Conservation (phyloP, 2,888 invertebrate genomes). For the Sphinx pinastri region DNA sequence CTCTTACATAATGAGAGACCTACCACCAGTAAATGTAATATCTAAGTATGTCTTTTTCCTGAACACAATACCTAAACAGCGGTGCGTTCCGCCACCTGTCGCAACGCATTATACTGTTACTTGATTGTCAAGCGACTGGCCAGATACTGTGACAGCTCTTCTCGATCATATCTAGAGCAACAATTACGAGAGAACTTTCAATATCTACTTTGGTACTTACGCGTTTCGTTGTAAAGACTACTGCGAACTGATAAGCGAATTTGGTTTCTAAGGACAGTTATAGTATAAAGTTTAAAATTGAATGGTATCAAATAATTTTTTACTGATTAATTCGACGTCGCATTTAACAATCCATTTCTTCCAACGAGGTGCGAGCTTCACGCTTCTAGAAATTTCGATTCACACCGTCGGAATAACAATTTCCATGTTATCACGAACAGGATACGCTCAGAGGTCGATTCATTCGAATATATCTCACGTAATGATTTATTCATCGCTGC, state of each 20-base stretch:
- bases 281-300: too few relatives aligned
- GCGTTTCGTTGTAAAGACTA: too few relatives aligned
- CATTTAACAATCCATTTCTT: conserved; percentile 4
- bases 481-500: conserved; percentile 53
- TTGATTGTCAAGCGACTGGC: background rate
- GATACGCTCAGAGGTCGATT: conserved; percentile 44
- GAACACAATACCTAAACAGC: background rate
- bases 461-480: conserved; percentile 43
- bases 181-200: background rate
- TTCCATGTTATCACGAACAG: conserved; percentile 40
- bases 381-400: conserved; percentile 35
- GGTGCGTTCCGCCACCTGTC: background rate
- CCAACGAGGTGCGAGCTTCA: conserved; percentile 6
- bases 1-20: too few relatives aligned
- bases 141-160: background rate
- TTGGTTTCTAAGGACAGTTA: too few relatives aligned
- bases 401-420: conserved; percentile 42
- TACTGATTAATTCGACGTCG: background rate
- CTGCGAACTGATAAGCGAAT: too few relatives aligned
- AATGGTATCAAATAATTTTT: background rate
- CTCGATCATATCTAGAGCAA: background rate
- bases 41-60: background rate
- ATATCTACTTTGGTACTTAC: too few relatives aligned
- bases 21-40: too few relatives aligned
- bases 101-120: conserved; percentile 3